A percentile compares a stretch with the other conserved stretches of the same genome.
Conservation (phyloP, 2,888 invertebrate genomes). For the Tupiocoris notatus region DNA sequence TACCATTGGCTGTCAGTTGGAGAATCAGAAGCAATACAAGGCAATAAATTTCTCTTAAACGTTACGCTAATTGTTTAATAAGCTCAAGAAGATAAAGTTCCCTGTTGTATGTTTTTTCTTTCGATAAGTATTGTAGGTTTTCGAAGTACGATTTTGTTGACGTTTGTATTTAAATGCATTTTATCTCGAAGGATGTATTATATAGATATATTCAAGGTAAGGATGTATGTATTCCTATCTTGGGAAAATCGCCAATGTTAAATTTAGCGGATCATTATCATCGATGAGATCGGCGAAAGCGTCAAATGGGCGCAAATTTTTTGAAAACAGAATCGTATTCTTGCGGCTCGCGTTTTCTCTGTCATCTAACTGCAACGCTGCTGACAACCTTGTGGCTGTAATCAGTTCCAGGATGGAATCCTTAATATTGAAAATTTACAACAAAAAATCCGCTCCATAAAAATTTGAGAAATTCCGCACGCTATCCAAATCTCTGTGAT, state of each 20-base stretch:
- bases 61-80: not conserved
- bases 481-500: too few species aligned
- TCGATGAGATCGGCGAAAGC: not conserved
- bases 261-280: not conserved
- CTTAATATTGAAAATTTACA: too few species aligned
- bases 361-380: too few species aligned
- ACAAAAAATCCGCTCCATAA: too few species aligned
- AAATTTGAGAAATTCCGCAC: too few species aligned
- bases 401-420: too few species aligned
- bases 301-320: too few species aligned
- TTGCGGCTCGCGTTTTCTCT: too few species aligned
- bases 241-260: slow-evolving; percentile 10
- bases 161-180: slow-evolving; percentile 6
- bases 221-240: slow-evolving; percentile 41
- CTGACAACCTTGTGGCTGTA: too few species aligned
- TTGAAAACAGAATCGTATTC: too few species aligned
- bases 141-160: slow-evolving; percentile 1
- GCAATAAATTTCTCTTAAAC: slow-evolving; percentile 12
- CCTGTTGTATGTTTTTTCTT: slow-evolving; percentile 3
- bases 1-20: not conserved
- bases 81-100: slow-evolving; percentile 25
- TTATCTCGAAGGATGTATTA: slow-evolving; percentile 42
- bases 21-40: slow-evolving; percentile 14
- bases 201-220: slow-evolving; percentile 48
- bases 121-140: slow-evolving; percentile 14